Base-by-base conservation (phyloP, 1,140 invertebrate species). In the Ostrea edulis region DNA sequence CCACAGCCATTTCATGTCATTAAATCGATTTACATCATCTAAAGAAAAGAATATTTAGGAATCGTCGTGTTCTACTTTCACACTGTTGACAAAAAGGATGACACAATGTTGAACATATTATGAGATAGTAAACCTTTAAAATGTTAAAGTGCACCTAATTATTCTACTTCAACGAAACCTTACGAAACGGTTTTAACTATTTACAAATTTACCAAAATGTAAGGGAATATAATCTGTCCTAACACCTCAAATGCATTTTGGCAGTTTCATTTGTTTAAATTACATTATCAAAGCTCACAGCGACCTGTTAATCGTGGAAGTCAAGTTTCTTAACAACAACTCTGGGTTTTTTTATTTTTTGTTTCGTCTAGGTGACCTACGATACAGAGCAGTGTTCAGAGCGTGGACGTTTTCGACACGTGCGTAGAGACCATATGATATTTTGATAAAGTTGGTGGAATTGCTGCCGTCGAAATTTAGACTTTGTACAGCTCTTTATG, bases 201-300 rank as follows among this genome's bases (percentile, higher is more conserved):
- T 44, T 44, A 44, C 35, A 44, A 62, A 62, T 14, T 20, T 62
- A 62, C 17, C 55, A 62, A 62, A 20, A 17, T 62, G 17, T 2
- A 62, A 44, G 35, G 5, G 5, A 44, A 44, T 44, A 44, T 5
- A 44, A 5, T 44, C 35, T 44, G 35, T 5, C 35, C 35, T 44
- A 44, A 7, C n/a, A 14, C 12, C 5, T n/a, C 12, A 62, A 62
- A 17, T 5, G 9, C 14, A n/a, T 17, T 62, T 62, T 62, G 14
- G 58, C n/a, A n/a, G n/a, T 62, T 14, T 25, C 12, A 25, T 71
- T 71, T 71, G 65, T 71, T 71, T 71, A 71, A 71, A 25, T 71
- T 12, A 77, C 22, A 77, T 77, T 35, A 77, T 25, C 68, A 17
- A 35, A 35, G 14, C 29, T 35, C 68, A 77, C 68, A 77, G 17